Evolutionary conservation across 2,113 vertebrate genomes (phyloP).

Genomic region (Macrotus californicus): DNA sequence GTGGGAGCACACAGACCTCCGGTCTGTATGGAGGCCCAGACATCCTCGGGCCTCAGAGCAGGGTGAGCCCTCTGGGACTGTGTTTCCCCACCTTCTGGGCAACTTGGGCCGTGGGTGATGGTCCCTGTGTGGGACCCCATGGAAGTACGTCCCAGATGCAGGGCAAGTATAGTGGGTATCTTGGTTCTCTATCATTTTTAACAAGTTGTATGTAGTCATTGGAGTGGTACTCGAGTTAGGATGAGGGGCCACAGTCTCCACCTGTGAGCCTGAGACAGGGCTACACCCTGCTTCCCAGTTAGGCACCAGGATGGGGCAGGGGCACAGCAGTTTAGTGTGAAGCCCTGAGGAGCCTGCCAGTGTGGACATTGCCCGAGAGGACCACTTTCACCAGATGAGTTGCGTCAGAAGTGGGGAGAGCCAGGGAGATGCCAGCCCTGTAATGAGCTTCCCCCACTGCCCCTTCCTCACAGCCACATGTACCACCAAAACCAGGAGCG

Average conservation of each 20-base stretch:
- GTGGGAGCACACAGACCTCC: not conserved
- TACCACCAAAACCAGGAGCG: not conserved
- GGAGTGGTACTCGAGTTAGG: not conserved
- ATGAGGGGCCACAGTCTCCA: not conserved
- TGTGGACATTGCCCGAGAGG: not conserved
- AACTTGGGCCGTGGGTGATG: fast-evolving
- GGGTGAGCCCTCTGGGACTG: too few species aligned
- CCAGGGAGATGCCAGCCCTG: too few species aligned
- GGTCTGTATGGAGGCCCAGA: fast-evolving
- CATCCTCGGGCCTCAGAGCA: not conserved
- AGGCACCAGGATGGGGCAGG: not conserved
- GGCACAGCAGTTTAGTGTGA: not conserved
- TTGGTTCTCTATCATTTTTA: not conserved
- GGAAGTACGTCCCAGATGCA: fast-evolving
- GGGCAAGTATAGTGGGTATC: not conserved
- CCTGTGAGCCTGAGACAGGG: not conserved
- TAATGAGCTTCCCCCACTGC: not conserved
- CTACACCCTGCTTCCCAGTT: not conserved
- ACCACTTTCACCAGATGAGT: not conserved
- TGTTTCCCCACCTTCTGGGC: too few species aligned
- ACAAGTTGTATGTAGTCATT: not conserved
- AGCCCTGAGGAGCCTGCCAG: too few species aligned
- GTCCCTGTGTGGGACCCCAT: not conserved
- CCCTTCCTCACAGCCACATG: not conserved
- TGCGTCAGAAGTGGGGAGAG: not conserved